Conservation (phyloP, 1,140 invertebrate species). For the Nymphalis io region DNA sequence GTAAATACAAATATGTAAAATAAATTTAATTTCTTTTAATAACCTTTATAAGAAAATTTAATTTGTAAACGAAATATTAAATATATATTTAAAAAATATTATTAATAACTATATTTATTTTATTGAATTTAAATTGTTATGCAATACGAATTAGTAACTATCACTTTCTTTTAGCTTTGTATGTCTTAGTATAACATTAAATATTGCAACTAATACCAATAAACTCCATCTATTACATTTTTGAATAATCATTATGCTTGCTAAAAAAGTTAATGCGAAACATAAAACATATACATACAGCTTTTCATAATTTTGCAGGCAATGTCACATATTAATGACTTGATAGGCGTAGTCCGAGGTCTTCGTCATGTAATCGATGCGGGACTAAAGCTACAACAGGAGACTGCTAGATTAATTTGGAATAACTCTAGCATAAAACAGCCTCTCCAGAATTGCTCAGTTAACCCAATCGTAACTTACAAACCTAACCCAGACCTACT, state of each 20-base stretch:
- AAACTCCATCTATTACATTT: neutral
- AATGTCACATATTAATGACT: slow-evolving; percentile 83
- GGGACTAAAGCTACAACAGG: slow-evolving; percentile 81
- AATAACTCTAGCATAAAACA: slow-evolving; percentile 83
- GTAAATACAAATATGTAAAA: too few relatives aligned
- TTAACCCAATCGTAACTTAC: slow-evolving; percentile 56
- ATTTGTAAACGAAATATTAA: neutral
- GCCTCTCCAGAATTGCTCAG: slow-evolving; percentile 69
- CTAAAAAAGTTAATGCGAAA: neutral
- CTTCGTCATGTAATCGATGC: slow-evolving; percentile 83
- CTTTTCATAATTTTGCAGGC: slow-evolving; percentile 51
- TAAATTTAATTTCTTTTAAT: too few relatives aligned
- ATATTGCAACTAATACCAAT: neutral
- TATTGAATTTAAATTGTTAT: slow-evolving; percentile 8
- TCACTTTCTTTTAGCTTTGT: neutral
- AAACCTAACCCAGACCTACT: slow-evolving; percentile 53
- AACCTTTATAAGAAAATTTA: too few relatives aligned
- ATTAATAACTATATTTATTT: neutral
- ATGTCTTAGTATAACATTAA: neutral
- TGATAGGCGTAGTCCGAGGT: slow-evolving; percentile 83
- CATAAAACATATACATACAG: neutral
- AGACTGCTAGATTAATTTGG: slow-evolving; percentile 81
- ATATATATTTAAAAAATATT: neutral
- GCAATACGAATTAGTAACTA: slow-evolving; percentile 1
- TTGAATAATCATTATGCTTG: neutral